A percentile compares a stretch with the other conserved stretches of the same genome.
Evolutionary conservation across 2,113 vertebrate genomes (phyloP).

Genomic region (Bubo scandiacus): DNA sequence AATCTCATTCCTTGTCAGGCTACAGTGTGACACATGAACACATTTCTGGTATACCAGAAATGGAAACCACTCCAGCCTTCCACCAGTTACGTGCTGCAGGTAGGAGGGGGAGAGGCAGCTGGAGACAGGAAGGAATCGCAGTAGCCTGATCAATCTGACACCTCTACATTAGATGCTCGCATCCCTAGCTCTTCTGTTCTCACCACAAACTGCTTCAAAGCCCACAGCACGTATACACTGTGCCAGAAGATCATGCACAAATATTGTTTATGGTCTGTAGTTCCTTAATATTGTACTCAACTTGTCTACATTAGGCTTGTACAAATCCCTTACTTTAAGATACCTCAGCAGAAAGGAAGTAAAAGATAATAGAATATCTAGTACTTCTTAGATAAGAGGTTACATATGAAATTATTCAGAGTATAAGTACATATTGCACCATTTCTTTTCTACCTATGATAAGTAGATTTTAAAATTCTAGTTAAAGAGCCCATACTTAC

Average conservation of each 20-base stretch:
- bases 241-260: not conserved
- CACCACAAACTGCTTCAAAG: not conserved
- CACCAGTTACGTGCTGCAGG: not conserved
- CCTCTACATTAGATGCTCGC: not conserved
- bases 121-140: not conserved
- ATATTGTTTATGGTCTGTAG: not conserved
- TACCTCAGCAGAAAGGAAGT: not conserved
- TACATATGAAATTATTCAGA: not conserved
- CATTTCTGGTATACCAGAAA: not conserved
- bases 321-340: not conserved
- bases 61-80: not conserved
- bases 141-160: not conserved
- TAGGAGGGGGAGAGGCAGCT: not conserved
- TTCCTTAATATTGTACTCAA: not conserved
- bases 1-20: not conserved
- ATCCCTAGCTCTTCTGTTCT: not conserved
- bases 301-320: not conserved
- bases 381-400: not conserved
- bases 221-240: not conserved
- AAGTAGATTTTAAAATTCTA: not conserved
- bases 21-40: not conserved
- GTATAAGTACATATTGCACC: not conserved
- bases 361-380: not conserved
- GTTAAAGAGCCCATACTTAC: not conserved
- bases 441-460: not conserved